Base-by-base conservation (phyloP, 2,113 vertebrate genomes). In the Phoenicopterus ruber region DNA sequence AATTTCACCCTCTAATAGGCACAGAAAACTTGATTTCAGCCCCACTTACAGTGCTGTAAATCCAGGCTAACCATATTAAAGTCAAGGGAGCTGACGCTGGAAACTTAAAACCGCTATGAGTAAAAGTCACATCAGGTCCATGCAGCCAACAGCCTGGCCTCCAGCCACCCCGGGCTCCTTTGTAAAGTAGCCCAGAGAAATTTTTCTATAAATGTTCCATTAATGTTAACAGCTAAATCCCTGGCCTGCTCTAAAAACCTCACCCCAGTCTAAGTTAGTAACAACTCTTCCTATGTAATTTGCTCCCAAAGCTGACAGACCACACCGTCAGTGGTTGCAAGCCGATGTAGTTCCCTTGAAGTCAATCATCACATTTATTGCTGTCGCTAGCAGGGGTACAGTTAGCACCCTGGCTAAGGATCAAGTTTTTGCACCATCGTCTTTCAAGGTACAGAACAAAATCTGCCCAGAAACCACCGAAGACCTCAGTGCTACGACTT, bases 211-310 rank as follows among this genome's bases (percentile, higher is more conserved):
- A 91, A 77, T 72, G 57, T 71, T 78, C 90, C 77, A 69, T 84
- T 77, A 89, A 71, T 47, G 76, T 82, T 85, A 94, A 77, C 77
- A 85, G 66, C 66, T 65, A 91, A 94, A 87, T 86, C 84, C 80
- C 92, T 67, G 40, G 28, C 31, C 65, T 88, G 52, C 77, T 52
- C 24, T 95, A 89, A 89, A 97, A 72, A 46, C 24, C 61, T 86
- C 69, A 69, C 40, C 22, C 42, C n/a, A 2, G 1, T 36, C 65
- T 65, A 57, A 61, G n/a, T 42, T 32, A 72, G 58, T 82, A 63
- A 85, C 52, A 82, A 50, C 24, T 1, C 1, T 17, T 74, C 31
- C 42, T 38, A 52, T 76, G 94, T 79, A n/a, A 85, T 94, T 94
- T 93, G 70, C 78, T 93, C 86, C 66, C 61, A 5, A 59, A 65